Conservation (phyloP, 2,888 invertebrate genomes). For the Acrocyrtus sp. region DNA sequence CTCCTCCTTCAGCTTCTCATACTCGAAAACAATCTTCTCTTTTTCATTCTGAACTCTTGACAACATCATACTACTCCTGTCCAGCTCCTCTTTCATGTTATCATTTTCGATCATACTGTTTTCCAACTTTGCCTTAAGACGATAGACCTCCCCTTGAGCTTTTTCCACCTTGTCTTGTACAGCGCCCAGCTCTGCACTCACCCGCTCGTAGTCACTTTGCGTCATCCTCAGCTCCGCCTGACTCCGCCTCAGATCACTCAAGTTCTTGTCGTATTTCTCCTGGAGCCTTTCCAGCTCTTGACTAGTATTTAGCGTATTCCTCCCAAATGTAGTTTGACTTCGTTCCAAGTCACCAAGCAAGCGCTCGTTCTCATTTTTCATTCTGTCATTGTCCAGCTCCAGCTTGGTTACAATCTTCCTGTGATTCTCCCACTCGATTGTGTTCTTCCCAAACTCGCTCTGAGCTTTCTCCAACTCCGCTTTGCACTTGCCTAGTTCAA, state of each 20-base stretch:
- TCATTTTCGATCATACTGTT: constrained; percentile 96
- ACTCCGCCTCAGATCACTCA: constrained; percentile 85
- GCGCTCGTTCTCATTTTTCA: constrained; percentile 65
- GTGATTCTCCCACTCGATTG: constrained; percentile 88
- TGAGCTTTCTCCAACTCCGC: constrained; percentile 93
- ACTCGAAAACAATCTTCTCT: constrained; percentile 84
- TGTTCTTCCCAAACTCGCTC: constrained; percentile 87
- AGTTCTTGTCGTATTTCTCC: constrained; percentile 83
- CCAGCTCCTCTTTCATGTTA: constrained; percentile 91
- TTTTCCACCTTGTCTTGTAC: constrained; percentile 93
- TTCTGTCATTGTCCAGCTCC: constrained; percentile 89
- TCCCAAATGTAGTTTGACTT: constrained; percentile 84
- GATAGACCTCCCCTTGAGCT: constrained; percentile 93
- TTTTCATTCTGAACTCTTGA: constrained; percentile 88
- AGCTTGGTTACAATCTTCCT: constrained; percentile 84
- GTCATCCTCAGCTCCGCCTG: constrained; percentile 82
- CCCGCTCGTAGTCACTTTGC: constrained; percentile 84
- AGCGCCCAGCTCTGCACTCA: constrained; percentile 82
- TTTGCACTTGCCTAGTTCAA: constrained; percentile 92
- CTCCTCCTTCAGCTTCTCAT: constrained; percentile 89
- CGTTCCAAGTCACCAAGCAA: constrained; percentile 86
- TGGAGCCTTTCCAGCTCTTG: constrained; percentile 72
- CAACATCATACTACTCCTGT: constrained; percentile 84
- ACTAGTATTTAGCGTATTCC: constrained; percentile 82
- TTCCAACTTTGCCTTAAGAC: constrained; percentile 91